These are phyloP conservation scores for Hippocampus comes DNA, from an alignment of 2,113 vertebrate genomes.

Conservation along the genomic window DNA sequence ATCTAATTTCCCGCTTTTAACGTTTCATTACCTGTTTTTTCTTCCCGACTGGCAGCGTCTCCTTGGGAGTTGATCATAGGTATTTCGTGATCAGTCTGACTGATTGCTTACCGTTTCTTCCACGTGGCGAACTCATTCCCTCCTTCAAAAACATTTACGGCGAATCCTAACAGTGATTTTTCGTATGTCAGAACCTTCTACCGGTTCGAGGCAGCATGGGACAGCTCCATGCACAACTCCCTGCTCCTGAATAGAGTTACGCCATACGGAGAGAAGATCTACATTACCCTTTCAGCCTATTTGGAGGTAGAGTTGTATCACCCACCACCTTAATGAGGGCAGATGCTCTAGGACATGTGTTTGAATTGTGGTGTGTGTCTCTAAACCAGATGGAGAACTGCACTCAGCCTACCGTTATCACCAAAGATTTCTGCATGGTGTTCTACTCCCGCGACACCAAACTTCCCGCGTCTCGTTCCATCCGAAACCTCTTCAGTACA, in stretches of 20 bases:
- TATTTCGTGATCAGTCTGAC: constrained; percentile 66
- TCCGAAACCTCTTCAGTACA: constrained; percentile 93
- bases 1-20: constrained; percentile 34
- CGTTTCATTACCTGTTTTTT: constrained; percentile 43
- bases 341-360: not conserved
- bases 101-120: constrained; percentile 6
- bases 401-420: constrained; percentile 90
- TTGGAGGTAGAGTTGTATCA: constrained; percentile 77
- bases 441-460: constrained; percentile 95
- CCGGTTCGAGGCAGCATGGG: constrained; percentile 93
- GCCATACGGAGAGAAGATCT: constrained; percentile 95
- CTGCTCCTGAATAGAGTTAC: constrained; percentile 94
- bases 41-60: constrained; percentile 77
- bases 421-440: constrained; percentile 99
- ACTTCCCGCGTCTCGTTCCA: constrained; percentile 91
- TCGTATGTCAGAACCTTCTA: constrained; percentile 84
- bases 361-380: constrained; percentile 2
- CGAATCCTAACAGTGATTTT: constrained; percentile 3
- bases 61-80: constrained; percentile 91
- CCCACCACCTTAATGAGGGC: not conserved
- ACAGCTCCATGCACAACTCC: constrained; percentile 99
- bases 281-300: constrained; percentile 96
- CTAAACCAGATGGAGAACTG: constrained; percentile 91
- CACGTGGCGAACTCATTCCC: not conserved
- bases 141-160: not conserved